Conservation (phyloP, 2,888 invertebrate species). For the Thymelicus acteon region DNA sequence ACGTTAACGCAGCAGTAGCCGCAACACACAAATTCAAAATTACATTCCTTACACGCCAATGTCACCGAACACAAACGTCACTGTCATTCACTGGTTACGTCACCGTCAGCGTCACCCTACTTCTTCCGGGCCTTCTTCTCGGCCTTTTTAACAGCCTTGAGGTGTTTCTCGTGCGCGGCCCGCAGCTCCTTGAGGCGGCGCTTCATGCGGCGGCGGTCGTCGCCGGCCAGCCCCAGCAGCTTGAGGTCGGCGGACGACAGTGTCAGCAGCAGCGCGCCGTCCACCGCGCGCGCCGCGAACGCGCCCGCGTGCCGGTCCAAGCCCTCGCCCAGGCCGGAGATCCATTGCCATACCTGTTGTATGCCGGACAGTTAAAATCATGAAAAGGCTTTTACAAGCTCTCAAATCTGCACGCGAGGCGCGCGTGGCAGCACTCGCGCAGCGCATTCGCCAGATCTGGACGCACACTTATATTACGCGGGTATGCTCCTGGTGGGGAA, state of each 20-base stretch:
- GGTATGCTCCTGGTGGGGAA: too few relatives aligned
- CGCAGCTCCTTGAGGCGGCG: conserved; percentile 94
- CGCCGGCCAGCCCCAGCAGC: conserved; percentile 91
- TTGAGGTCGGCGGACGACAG: conserved; percentile 97
- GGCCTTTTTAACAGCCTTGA: conserved; percentile 94
- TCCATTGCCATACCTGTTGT: conserved; percentile 95
- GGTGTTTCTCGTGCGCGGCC: conserved; percentile 92
- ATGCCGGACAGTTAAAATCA: too few relatives aligned
- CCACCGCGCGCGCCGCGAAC: conserved; percentile 94
- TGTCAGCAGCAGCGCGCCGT: conserved; percentile 93
- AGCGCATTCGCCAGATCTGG: too few relatives aligned
- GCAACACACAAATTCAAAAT: too few relatives aligned
- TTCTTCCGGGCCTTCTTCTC: conserved; percentile 92
- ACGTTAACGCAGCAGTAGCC: too few relatives aligned
- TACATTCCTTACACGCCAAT: too few relatives aligned
- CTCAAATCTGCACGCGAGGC: too few relatives aligned
- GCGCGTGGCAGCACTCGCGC: too few relatives aligned
- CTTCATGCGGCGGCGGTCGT: conserved; percentile 91
- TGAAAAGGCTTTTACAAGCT: too few relatives aligned
- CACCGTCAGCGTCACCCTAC: conserved; percentile 53
- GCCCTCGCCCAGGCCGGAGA: conserved; percentile 92
- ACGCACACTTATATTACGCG: too few relatives aligned
- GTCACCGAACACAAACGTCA: too few relatives aligned
- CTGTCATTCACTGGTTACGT: not conserved
- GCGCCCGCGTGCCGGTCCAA: conserved; percentile 94